A percentile compares a stretch with the other conserved stretches of the same genome.
Evolutionary conservation across 2,113 vertebrate genomes (phyloP).

Genomic region (Crypturellus undulatus): DNA sequence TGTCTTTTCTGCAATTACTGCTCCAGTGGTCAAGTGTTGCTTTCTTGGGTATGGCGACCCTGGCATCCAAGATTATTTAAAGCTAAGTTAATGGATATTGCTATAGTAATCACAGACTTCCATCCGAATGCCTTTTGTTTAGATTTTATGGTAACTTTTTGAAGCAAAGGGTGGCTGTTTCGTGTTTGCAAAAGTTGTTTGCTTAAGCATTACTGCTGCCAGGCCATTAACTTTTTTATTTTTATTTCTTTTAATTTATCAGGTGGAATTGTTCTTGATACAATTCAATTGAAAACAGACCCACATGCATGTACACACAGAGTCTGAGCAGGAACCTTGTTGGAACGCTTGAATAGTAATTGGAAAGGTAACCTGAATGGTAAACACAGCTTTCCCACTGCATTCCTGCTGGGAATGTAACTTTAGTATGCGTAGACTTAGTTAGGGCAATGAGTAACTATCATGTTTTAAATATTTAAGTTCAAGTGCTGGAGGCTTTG

Average conservation of each 20-base stretch:
- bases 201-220: conserved; percentile 71
- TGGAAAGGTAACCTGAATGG: not conserved
- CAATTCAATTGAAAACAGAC: conserved; percentile 73
- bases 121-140: conserved; percentile 34
- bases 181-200: conserved; percentile 67
- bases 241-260: conserved; percentile 79
- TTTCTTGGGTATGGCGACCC: not conserved
- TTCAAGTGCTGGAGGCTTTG: conserved; percentile 33
- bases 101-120: not conserved
- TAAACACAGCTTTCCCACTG: not conserved
- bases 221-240: conserved; percentile 68
- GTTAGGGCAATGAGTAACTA: not conserved
- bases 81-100: not conserved
- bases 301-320: not conserved
- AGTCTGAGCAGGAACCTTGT: not conserved
- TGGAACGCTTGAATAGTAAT: not conserved
- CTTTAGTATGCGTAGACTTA: not conserved
- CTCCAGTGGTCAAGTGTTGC: not conserved
- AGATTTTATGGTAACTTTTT: conserved; percentile 37
- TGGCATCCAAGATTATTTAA: not conserved
- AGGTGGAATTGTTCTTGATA: conserved; percentile 66
- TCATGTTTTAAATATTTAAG: conserved; percentile 14
- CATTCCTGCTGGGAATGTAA: conserved; percentile 6
- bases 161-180: conserved; percentile 58
- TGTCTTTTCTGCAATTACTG: not conserved